Evolutionary conservation across 2,888 invertebrate genomes (phyloP).

Genomic region (Galerucella calmariensis): DNA sequence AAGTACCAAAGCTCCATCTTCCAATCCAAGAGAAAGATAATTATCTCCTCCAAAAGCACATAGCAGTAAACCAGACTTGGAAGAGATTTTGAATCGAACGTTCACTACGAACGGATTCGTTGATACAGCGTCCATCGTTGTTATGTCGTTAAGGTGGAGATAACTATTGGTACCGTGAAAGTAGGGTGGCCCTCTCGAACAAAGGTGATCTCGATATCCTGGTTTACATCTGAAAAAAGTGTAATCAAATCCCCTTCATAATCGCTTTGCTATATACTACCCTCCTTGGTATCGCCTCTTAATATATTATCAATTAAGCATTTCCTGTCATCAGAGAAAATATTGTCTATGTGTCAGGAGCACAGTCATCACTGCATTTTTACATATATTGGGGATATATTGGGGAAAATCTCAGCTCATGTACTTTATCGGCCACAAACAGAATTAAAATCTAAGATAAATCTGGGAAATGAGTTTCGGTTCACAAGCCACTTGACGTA

Average conservation of each 20-base stretch:
- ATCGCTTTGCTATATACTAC: no score
- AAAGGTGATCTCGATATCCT: conserved; percentile 66
- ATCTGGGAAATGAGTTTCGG: no score
- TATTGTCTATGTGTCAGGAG: no score
- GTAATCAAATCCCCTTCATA: neutral
- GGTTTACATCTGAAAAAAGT: conserved; percentile 68
- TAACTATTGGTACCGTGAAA: conserved; percentile 88
- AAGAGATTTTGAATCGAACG: conserved; percentile 82
- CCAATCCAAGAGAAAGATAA: conserved; percentile 87
- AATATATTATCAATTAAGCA: no score
- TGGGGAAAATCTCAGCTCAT: no score
- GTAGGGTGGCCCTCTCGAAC: conserved; percentile 74
- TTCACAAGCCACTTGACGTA: no score
- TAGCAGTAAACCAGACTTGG: conserved; percentile 79
- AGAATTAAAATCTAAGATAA: no score
- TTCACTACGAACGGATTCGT: conserved; percentile 89
- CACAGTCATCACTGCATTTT: no score
- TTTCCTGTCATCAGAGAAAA: no score
- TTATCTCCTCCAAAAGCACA: conserved; percentile 86
- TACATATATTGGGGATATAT: no score
- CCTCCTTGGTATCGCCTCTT: no score
- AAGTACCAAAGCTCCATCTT: conserved; percentile 78
- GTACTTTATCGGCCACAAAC: no score
- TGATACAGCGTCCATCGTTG: conserved; percentile 85
- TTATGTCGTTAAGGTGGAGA: conserved; percentile 87